Evolutionary conservation across 1,140 invertebrate genomes (phyloP).

Genomic region (Phocides pigmalion): DNA sequence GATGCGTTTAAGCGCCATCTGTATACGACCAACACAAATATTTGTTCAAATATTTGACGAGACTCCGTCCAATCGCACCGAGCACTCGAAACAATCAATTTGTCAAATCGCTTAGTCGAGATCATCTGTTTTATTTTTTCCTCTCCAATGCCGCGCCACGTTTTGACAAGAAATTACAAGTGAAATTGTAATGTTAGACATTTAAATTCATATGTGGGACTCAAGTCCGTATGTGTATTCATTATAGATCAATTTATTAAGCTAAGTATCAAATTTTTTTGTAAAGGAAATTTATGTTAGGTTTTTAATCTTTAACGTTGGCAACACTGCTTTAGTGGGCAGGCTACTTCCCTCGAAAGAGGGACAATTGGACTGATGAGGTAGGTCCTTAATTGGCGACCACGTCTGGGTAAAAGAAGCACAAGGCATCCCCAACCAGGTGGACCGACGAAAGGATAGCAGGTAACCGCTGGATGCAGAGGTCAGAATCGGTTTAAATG

Average conservation of each 20-base stretch:
- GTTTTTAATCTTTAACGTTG: too few species aligned
- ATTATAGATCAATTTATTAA: background rate
- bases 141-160: constrained; percentile 10
- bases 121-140: constrained; percentile 48
- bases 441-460: too few species aligned
- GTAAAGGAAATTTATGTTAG: too few species aligned
- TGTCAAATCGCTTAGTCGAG: constrained; percentile 47
- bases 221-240: background rate
- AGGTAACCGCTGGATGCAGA: too few species aligned
- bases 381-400: too few species aligned
- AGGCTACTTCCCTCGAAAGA: too few species aligned
- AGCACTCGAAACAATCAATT: constrained; percentile 52
- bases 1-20: background rate
- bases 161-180: constrained; percentile 41
- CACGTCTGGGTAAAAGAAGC: too few species aligned
- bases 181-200: constrained; percentile 29
- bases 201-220: constrained; percentile 13
- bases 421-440: too few species aligned
- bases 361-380: too few species aligned
- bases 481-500: too few species aligned
- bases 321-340: too few species aligned
- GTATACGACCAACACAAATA: background rate
- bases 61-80: constrained; percentile 36
- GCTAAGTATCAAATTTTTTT: background rate
- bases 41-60: constrained; percentile 27